Conservation (phyloP, 2,888 invertebrate genomes). For the Axea sp. region DNA sequence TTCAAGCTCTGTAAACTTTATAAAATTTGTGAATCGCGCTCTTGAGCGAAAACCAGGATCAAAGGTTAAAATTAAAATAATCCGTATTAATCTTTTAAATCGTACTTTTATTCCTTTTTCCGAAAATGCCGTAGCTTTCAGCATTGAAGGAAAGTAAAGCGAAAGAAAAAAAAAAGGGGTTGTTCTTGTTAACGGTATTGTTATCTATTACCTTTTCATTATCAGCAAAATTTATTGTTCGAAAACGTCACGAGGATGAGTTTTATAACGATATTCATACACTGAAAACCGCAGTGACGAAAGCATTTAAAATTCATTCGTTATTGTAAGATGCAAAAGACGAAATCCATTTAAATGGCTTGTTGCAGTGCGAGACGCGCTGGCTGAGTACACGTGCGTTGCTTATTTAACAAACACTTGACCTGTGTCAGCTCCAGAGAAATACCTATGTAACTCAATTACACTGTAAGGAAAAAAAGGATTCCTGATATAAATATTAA, state of each 20-base stretch:
- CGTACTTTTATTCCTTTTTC: not conserved
- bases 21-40: conserved; percentile 15
- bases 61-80: conserved; percentile 6
- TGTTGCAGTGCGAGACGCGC: conserved; percentile 8
- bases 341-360: conserved; percentile 23
- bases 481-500: too few species aligned
- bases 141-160: too few species aligned
- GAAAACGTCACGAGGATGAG: too few species aligned
- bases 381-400: conserved; percentile 12
- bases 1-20: conserved; percentile 17
- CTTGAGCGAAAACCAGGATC: not conserved
- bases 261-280: too few species aligned
- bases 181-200: too few species aligned
- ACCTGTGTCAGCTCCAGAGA: conserved; percentile 16
- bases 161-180: too few species aligned
- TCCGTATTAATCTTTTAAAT: not conserved
- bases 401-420: conserved; percentile 39
- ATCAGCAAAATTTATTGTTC: too few species aligned
- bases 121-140: too few species aligned
- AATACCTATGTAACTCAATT: conserved; percentile 6
- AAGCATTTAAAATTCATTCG: too few species aligned
- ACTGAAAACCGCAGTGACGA: too few species aligned
- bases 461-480: conserved; percentile 2
- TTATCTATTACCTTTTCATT: too few species aligned
- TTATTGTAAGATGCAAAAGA: not conserved